These are phyloP conservation scores for Drosophila elegans DNA, from an alignment of 1,140 invertebrate genomes.

Conservation along the genomic window DNA sequence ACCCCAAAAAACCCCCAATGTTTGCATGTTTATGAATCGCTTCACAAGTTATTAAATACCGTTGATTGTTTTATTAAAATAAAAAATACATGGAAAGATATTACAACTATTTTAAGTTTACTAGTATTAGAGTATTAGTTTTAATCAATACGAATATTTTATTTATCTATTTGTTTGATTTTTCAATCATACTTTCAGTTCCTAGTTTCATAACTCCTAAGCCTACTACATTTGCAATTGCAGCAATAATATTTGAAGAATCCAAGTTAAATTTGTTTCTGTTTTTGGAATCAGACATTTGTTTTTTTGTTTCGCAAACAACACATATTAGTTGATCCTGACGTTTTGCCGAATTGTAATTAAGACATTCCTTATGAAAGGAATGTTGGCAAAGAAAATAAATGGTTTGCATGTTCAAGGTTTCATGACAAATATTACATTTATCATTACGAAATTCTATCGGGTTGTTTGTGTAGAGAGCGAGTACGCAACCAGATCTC, in stretches of 20 bases:
- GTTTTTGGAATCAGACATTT: neutral
- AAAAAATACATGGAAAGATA: too few species aligned
- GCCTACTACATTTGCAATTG: constrained; percentile 41
- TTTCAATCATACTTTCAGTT: neutral
- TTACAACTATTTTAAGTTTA: too few species aligned
- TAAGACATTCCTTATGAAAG: constrained; percentile 67
- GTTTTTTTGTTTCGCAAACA: constrained; percentile 28
- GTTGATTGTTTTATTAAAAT: too few species aligned
- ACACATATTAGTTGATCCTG: constrained; percentile 20
- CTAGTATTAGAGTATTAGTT: too few species aligned
- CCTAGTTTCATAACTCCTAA: constrained; percentile 6
- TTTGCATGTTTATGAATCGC: too few species aligned
- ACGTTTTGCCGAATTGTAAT: constrained; percentile 20
- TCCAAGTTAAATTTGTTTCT: neutral
- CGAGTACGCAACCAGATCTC: constrained; percentile 16
- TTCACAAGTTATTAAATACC: too few species aligned
- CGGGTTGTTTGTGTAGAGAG: constrained; percentile 46
- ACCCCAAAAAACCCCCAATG: too few species aligned
- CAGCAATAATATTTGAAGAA: constrained; percentile 20
- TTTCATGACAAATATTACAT: constrained; percentile 61
- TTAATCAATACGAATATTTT: too few species aligned
- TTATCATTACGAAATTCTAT: constrained; percentile 68
- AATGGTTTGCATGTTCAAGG: constrained; percentile 46
- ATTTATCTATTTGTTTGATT: too few species aligned
- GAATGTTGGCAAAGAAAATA: constrained; percentile 72